Percentiles rank a stretch among this genome's conserved stretches.
These are phyloP conservation scores for Desmodus rotundus DNA, from an alignment of 2,113 vertebrate species.

Conservation along the genomic window DNA sequence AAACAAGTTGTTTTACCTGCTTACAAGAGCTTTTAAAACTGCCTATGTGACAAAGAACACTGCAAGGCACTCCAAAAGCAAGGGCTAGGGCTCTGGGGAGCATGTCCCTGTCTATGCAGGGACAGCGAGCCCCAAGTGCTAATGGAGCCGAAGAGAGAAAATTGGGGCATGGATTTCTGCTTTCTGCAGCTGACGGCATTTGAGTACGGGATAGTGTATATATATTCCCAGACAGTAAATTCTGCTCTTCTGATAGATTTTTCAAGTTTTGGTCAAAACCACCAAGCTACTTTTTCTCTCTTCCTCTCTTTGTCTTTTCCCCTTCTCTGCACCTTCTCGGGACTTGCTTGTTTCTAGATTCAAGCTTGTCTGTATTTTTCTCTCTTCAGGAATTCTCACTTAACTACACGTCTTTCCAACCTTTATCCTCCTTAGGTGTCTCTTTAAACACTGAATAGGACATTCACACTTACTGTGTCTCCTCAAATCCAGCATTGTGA, in stretches of 20 bases:
- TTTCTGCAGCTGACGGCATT: neutral
- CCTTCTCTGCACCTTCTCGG: neutral
- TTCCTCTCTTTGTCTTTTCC: neutral
- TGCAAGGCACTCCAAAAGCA: neutral
- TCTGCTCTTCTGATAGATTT: neutral
- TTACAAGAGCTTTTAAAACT: neutral
- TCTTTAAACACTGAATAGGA: neutral
- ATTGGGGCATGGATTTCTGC: rapidly evolving
- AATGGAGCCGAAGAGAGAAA: neutral
- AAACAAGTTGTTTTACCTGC: neutral
- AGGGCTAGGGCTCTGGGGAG: neutral
- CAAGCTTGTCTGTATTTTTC: neutral
- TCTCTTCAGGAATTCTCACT: neutral
- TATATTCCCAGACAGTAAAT: neutral
- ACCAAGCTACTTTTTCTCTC: neutral
- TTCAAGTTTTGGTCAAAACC: neutral
- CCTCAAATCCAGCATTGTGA: neutral
- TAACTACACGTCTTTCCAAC: neutral
- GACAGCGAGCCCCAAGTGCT: neutral
- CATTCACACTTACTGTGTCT: neutral
- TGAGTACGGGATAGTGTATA: neutral
- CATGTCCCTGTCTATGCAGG: no score
- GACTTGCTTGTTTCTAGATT: neutral
- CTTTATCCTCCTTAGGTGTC: neutral
- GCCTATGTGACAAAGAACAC: neutral